Evolutionary conservation across 2,797 vertebrate species (phyloP).

Genomic region (Alauda arvensis): DNA sequence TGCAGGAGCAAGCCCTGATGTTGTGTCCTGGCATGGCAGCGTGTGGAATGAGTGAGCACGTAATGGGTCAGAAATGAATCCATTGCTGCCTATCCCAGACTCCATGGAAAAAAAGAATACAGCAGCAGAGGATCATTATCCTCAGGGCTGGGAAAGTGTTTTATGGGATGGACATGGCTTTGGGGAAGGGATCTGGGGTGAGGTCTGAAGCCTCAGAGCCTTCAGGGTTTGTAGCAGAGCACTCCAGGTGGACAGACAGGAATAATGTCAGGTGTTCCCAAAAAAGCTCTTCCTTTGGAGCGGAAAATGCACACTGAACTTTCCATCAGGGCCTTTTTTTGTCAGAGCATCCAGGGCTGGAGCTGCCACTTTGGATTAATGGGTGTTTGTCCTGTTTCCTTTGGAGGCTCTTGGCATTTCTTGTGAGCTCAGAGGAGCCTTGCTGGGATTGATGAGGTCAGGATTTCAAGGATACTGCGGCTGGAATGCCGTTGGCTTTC

Average conservation of each 20-base stretch:
- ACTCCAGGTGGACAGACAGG: not conserved
- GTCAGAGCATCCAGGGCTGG: not conserved
- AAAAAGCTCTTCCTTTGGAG: not conserved
- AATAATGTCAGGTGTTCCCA: not conserved
- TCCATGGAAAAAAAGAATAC: not conserved
- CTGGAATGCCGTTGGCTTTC: not conserved
- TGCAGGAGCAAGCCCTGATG: not conserved
- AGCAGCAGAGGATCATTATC: not conserved
- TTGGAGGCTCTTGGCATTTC: not conserved
- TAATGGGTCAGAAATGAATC: not conserved
- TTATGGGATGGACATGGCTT: not conserved
- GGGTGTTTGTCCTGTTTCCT: not conserved
- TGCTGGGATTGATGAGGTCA: not conserved
- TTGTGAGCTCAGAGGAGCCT: not conserved
- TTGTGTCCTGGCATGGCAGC: constrained; percentile 5
- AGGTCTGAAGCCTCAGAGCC: not conserved
- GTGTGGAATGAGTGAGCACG: not conserved
- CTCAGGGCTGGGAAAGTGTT: not conserved
- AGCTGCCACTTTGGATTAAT: not conserved
- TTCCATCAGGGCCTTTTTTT: not conserved
- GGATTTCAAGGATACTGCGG: not conserved
- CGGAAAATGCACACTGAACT: not conserved
- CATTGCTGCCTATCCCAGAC: not conserved
- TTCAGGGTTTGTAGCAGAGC: not conserved
- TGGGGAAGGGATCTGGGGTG: not conserved